phyloP scores from a whole-genome alignment of 2,888 invertebrate species.

The Drosophila rubida region DNA sequence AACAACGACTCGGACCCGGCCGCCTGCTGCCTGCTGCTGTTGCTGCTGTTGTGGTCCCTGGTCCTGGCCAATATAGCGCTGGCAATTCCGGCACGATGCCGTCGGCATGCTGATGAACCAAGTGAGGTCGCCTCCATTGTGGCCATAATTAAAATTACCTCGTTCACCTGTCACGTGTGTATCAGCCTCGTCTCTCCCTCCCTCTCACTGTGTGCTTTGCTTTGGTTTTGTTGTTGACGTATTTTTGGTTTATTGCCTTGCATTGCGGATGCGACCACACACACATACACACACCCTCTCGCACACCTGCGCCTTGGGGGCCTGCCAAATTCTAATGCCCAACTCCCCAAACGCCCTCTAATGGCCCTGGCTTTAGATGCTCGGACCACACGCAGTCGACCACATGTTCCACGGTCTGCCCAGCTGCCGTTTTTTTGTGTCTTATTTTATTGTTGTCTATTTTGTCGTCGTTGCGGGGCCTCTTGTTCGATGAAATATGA shows the following conservation, averaged over 20 bases:
- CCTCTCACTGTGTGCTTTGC: slow-evolving; percentile 12
- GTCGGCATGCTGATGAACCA: slow-evolving; percentile 66
- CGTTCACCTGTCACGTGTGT: slow-evolving; percentile 65
- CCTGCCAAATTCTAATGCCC: slow-evolving; percentile 57
- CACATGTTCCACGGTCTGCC: slow-evolving; percentile 7
- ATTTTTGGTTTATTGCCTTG: slow-evolving; percentile 79
- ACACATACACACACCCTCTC: slow-evolving; percentile 23
- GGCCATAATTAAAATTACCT: slow-evolving; percentile 80
- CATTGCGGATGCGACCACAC: slow-evolving; percentile 68
- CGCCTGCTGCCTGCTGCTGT: too few relatives aligned
- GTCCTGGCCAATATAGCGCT: slow-evolving; percentile 7
- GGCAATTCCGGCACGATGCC: slow-evolving; percentile 24
- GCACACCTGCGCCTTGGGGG: slow-evolving; percentile 43
- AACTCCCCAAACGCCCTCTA: slow-evolving; percentile 36
- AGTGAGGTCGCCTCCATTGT: slow-evolving; percentile 55
- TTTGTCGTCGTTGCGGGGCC: slow-evolving; percentile 43
- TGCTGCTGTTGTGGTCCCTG: neutral
- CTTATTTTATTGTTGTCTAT: slow-evolving; percentile 59
- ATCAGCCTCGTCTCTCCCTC: neutral
- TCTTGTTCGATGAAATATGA: slow-evolving; percentile 74
- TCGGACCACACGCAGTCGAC: slow-evolving; percentile 31
- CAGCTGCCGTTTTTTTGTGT: slow-evolving; percentile 15
- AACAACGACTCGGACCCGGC: neutral
- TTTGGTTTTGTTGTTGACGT: slow-evolving; percentile 71
- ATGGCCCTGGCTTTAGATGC: slow-evolving; percentile 22